Percentiles rank a stretch among this genome's conserved stretches.
Evolutionary conservation across 2,113 vertebrate species (phyloP).

Genomic region (Nycticebus coucang): DNA sequence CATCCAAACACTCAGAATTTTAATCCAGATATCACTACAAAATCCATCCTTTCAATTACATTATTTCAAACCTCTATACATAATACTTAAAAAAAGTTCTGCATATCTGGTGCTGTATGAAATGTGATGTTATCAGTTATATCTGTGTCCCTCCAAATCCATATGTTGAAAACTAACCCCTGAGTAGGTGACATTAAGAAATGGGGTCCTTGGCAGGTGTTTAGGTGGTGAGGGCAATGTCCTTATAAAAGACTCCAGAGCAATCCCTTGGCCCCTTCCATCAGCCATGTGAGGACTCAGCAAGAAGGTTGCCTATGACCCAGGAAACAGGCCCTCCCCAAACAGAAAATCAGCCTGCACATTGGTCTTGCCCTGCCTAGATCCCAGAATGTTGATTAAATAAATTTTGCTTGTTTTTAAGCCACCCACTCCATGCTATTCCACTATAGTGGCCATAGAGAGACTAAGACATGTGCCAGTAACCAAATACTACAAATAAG

Average conservation of each 20-base stretch:
- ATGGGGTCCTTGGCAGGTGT: background rate
- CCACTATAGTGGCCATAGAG: too few species aligned
- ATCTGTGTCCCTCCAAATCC: background rate
- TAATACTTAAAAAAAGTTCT: background rate
- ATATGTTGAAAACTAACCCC: too few species aligned
- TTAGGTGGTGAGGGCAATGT: background rate
- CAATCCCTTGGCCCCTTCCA: background rate
- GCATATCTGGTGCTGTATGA: background rate
- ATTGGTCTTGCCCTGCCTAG: background rate
- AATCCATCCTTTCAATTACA: background rate
- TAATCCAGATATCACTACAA: background rate
- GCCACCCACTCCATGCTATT: background rate
- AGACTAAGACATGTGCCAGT: background rate
- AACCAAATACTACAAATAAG: background rate
- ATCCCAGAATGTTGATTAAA: background rate
- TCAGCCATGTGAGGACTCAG: background rate
- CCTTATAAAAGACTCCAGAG: background rate
- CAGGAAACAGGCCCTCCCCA: too few species aligned
- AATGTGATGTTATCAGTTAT: background rate
- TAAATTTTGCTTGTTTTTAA: background rate
- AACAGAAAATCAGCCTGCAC: too few species aligned
- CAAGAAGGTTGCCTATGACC: too few species aligned
- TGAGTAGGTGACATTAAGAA: background rate
- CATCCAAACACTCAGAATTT: background rate
- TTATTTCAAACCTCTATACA: background rate